These are phyloP conservation scores for Odontomachus brunneus DNA, from an alignment of 1,140 invertebrate species.

Conservation along the genomic window DNA sequence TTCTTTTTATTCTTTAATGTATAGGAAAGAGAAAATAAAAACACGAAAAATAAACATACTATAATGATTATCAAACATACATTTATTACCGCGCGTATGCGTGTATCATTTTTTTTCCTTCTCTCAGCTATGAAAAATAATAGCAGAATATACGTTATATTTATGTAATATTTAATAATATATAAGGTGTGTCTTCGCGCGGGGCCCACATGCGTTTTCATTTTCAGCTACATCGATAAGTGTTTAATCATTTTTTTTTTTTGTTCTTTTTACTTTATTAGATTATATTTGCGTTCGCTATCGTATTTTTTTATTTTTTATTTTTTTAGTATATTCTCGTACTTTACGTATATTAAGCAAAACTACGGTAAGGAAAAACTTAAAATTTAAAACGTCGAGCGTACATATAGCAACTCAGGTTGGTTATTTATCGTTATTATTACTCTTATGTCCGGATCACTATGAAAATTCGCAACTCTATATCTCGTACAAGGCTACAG, in stretches of 20 bases:
- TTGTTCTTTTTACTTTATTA: constrained; percentile 73
- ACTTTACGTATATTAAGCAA: constrained; percentile 74
- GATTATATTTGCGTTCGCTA: constrained; percentile 75
- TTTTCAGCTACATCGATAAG: constrained; percentile 80
- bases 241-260: constrained; percentile 76
- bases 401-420: constrained; percentile 36
- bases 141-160: constrained; percentile 83
- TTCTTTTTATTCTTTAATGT: constrained; percentile 48
- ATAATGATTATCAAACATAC: constrained; percentile 68
- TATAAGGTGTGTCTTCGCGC: constrained; percentile 73
- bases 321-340: constrained; percentile 73
- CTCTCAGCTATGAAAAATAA: constrained; percentile 83
- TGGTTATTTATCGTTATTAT: neutral
- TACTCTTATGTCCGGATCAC: constrained; percentile 11
- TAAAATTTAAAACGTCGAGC: constrained; percentile 65
- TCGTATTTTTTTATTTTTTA: constrained; percentile 61
- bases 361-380: constrained; percentile 72
- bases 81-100: constrained; percentile 64
- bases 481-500: constrained; percentile 25
- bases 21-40: constrained; percentile 68
- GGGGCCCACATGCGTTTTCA: constrained; percentile 79
- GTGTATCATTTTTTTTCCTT: constrained; percentile 68
- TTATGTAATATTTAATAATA: constrained; percentile 85
- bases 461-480: constrained; percentile 52
- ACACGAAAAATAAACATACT: constrained; percentile 66